These are phyloP conservation scores for Grammomys surdaster DNA, from an alignment of 2,113 vertebrate genomes.

Conservation along the genomic window DNA sequence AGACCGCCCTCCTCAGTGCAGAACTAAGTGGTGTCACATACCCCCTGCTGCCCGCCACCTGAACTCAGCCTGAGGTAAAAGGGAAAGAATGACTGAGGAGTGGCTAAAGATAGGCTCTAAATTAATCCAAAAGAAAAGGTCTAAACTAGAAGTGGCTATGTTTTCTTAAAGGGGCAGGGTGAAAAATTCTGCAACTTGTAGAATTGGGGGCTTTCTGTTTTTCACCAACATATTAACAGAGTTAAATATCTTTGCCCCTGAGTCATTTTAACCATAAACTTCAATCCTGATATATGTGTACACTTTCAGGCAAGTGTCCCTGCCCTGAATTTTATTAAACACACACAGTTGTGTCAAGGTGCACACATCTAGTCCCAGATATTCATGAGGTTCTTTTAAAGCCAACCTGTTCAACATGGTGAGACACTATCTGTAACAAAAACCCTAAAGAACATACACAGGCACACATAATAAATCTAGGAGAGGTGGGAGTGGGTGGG, in stretches of 20 bases:
- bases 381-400: not conserved
- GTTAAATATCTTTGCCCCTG: constrained; percentile 8
- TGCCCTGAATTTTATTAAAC: constrained; percentile 17
- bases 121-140: not conserved
- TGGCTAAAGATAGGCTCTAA: not conserved
- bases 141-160: not conserved
- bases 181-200: not conserved
- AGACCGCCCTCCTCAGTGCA: not conserved
- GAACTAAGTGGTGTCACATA: not conserved
- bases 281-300: not conserved
- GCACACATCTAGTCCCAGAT: not conserved
- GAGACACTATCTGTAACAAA: not conserved
- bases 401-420: not conserved
- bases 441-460: not conserved
- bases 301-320: not conserved
- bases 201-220: constrained; percentile 18
- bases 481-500: too few species aligned
- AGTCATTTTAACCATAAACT: constrained; percentile 25
- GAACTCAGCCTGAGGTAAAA: not conserved
- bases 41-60: not conserved
- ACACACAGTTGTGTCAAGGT: not conserved
- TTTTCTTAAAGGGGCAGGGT: not conserved
- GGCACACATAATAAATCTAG: not conserved
- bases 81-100: not conserved
- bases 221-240: constrained; percentile 28